phyloP scores from a whole-genome alignment of 1,140 invertebrate genomes.

The Atta texana region DNA sequence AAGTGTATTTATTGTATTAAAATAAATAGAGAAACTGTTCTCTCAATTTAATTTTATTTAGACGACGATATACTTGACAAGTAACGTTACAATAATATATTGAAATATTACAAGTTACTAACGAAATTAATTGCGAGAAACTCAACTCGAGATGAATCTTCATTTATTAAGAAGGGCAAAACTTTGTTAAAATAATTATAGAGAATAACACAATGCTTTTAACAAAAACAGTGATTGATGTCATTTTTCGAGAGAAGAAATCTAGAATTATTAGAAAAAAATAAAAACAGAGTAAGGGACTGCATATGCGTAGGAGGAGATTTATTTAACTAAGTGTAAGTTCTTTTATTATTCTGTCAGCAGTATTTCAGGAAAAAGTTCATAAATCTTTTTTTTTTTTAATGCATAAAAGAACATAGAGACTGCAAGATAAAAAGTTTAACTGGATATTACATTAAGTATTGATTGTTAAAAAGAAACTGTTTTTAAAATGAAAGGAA shows the following conservation, averaged over 20 bases:
- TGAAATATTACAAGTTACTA: background rate
- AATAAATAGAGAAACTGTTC: background rate
- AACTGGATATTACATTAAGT: background rate
- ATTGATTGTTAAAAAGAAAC: background rate
- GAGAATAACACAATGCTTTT: background rate
- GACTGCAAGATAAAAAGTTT: slow-evolving; percentile 3
- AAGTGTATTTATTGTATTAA: background rate
- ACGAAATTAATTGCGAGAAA: background rate
- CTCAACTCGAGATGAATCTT: background rate
- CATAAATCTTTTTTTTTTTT: background rate
- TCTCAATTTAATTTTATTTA: background rate
- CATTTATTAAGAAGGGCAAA: background rate
- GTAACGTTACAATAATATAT: background rate
- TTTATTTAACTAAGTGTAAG: background rate
- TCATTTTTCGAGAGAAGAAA: background rate
- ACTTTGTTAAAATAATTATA: background rate
- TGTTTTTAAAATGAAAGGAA: background rate
- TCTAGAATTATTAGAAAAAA: background rate
- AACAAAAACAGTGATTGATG: background rate
- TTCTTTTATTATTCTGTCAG: background rate
- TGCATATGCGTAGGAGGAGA: background rate
- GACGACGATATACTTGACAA: background rate
- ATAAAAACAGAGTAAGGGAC: background rate
- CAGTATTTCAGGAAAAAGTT: background rate
- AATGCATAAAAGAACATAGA: background rate